Evolutionary conservation across 2,888 invertebrate genomes (phyloP).

Genomic region (Ophion costatus): DNA sequence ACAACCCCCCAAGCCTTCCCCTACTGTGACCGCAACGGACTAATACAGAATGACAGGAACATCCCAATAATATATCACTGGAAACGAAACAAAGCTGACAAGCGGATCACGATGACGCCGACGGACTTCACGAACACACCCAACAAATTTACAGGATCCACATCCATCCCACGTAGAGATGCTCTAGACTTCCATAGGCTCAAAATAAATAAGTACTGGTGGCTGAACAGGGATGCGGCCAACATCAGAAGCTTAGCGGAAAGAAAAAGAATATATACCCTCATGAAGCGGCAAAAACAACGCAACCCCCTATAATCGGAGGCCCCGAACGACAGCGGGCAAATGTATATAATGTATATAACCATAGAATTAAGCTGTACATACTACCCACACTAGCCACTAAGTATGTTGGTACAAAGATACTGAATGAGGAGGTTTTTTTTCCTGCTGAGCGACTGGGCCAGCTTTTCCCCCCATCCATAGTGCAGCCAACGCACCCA

Average conservation of each 20-base stretch:
- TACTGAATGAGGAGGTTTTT: no score
- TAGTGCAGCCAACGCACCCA: no score
- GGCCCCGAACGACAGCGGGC: no score
- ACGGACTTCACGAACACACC: not conserved
- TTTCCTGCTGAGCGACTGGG: no score
- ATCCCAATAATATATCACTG: slow-evolving; percentile 42
- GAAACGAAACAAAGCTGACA: slow-evolving; percentile 35
- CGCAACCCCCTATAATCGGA: no score
- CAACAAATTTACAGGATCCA: not conserved
- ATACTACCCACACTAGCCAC: no score
- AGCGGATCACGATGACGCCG: not conserved
- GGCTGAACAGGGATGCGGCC: not conserved
- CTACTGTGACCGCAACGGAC: slow-evolving; percentile 1
- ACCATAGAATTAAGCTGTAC: no score
- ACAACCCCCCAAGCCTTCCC: slow-evolving; percentile 31
- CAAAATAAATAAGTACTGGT: slow-evolving; percentile 20
- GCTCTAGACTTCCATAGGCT: slow-evolving; percentile 11
- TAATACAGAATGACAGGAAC: slow-evolving; percentile 34
- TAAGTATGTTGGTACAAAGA: no score
- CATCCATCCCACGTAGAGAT: not conserved
- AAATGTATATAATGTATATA: no score
- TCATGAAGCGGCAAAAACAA: no score
- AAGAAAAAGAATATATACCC: not conserved
- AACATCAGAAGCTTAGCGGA: not conserved
- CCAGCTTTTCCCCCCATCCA: no score